Evolutionary conservation across 2,113 vertebrate species (phyloP).

Genomic region (Oncorhynchus tshawytscha): DNA sequence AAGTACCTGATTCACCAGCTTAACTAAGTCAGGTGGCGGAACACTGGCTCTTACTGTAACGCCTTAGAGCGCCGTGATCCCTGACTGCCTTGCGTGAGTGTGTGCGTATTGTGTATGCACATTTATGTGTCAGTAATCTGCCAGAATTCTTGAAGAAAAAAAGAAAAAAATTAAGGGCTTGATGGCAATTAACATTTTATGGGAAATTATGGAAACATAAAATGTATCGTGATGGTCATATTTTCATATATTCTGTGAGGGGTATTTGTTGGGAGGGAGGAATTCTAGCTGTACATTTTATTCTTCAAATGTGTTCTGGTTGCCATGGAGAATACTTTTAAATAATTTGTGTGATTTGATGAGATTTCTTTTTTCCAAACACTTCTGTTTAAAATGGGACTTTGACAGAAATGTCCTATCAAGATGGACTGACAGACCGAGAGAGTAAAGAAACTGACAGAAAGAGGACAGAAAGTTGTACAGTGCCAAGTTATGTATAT

Average conservation of each 20-base stretch:
- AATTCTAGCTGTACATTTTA: slow-evolving; percentile 36
- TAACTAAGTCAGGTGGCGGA: slow-evolving; percentile 62
- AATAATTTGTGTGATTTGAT: slow-evolving; percentile 65
- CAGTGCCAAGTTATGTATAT: slow-evolving; percentile 83
- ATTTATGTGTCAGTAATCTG: slow-evolving; percentile 58
- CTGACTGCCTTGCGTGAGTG: slow-evolving; percentile 62
- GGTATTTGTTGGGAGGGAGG: slow-evolving; percentile 58
- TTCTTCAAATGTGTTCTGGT: slow-evolving; percentile 58
- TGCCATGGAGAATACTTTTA: slow-evolving; percentile 74
- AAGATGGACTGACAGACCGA: slow-evolving; percentile 41
- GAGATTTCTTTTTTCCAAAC: slow-evolving; percentile 53
- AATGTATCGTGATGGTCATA: slow-evolving; percentile 73
- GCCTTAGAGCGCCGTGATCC: slow-evolving; percentile 73
- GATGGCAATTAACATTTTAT: slow-evolving; percentile 74
- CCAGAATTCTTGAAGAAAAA: slow-evolving; percentile 56
- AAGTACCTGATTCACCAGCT: slow-evolving; percentile 74
- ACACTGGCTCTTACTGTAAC: slow-evolving; percentile 67
- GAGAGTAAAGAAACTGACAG: slow-evolving; percentile 46
- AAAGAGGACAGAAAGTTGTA: slow-evolving; percentile 63
- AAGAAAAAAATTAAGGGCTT: slow-evolving; percentile 70
- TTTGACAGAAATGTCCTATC: slow-evolving; percentile 51
- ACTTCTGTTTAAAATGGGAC: slow-evolving; percentile 56
- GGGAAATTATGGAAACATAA: slow-evolving; percentile 68
- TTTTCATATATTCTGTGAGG: slow-evolving; percentile 71
- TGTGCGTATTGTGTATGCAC: slow-evolving; percentile 31